Base-by-base conservation (phyloP, 2,113 vertebrate genomes). In the Piaya cayana region DNA sequence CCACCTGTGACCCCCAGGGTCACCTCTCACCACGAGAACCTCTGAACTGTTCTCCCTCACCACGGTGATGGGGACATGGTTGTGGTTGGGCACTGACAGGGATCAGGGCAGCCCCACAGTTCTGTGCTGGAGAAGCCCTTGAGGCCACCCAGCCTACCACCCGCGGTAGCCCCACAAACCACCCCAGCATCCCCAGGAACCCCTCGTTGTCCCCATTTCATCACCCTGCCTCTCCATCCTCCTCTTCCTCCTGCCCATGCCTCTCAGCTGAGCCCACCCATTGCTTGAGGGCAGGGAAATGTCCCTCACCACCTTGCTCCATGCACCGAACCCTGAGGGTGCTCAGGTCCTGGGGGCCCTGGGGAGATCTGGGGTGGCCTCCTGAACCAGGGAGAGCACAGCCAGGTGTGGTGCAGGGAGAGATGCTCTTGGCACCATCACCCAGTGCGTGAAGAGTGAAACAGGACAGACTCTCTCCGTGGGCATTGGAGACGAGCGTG, bases 371-470 rank as follows among this genome's bases (percentile, higher is more conserved):
- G 1, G n/a, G 68, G 47, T 21, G 62, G 15, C 25, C 11, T 78
- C 82, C 6, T 8, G 3, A 49, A 15, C 6, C 23, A 5, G 58
- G 5, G 14, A 15, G 59, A 11, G 53, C 52, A 25, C 52, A 37
- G 30, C 4, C 5, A 50, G 60, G 75, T 11, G 56, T 55, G 79
- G 21, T 17, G 43, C 43, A 27, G 18, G 60, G 60, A 49, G 58
- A 27, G 55, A 16, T 34, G 64, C 45, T 70, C 52, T 34, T 43
- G 71, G 50, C 70, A 56, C 70, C 15, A 1, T 10, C 5, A 0
- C 17, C 14, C 1, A 1, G 45, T 10, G 59, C 15, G 7, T 0
- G 5, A 59, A 53, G n/a, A n/a, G 30, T 0, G 3, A 8, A 56
- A 27, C 6, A 19, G 50, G 55, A 23, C 2, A 5, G 62, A 4